Base-by-base conservation (phyloP, 2,113 vertebrate genomes). In the Phoenicopterus ruber region DNA sequence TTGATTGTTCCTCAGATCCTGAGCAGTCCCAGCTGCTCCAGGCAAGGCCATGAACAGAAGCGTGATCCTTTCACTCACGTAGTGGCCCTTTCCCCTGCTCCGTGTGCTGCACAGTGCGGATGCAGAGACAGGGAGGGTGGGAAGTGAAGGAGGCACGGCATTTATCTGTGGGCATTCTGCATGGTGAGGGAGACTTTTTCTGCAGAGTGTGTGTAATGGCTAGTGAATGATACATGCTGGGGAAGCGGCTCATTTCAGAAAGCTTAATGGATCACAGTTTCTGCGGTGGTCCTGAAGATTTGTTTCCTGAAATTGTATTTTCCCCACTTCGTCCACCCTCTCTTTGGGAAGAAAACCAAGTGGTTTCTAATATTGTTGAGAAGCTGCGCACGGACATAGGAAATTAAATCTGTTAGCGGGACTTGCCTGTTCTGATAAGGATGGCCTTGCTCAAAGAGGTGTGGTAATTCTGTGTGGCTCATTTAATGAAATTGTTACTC, bases 401-500 rank as follows among this genome's bases (percentile, higher is more conserved):
- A 94, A 83, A 81, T 88, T n/a, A 83, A 88, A 80, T 88, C 46
- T 79, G 9, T 72, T 65, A 20, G 32, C 57, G 26, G 19, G 34
- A 62, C 40, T 88, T 83, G 13, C 47, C 47, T 95, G 6, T 82
- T 80, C 38, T 78, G 67, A 58, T 88, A 83, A 74, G 50, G 22
- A 62, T 71, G 19, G 46, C 11, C 14, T 54, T 1, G 1, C 67
- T 86, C 0, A 0, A 84, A 84, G 54, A 71, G 32, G 29, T 59
- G 38, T 55, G 18, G 11, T 72, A 78, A 59, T 86, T 86, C n/a
- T 72, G 19, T 67, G 52, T 92, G 57, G 10, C 38, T 63, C 9
- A 19, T 88, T 59, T 92, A 54, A 52, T 91, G 36, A 74, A 81
- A 25, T 18, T 4, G 6, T 72, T 87, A 15, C 18, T 52, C 18